phyloP scores from a whole-genome alignment of 2,888 invertebrate species.

The Petrolisthes manimaculis region DNA sequence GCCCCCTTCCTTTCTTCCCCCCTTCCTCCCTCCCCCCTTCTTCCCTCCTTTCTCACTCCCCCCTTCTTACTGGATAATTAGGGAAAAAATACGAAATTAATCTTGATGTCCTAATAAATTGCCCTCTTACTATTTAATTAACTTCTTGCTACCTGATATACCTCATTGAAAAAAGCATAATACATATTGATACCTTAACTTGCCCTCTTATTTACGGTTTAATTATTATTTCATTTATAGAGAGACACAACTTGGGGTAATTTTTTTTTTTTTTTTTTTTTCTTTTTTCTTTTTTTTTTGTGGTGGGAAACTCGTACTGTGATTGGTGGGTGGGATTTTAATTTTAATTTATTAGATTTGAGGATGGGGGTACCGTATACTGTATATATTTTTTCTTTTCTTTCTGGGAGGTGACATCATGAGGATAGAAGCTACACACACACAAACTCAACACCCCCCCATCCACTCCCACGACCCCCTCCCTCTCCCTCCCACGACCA shows the following conservation, averaged over 20 bases:
- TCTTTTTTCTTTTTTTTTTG: background rate
- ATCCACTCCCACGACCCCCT: background rate
- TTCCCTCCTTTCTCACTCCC: background rate
- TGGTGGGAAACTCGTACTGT: background rate
- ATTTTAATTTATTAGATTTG: background rate
- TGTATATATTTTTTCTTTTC: background rate
- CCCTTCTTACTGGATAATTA: background rate
- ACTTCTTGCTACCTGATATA: too few relatives aligned
- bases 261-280: background rate
- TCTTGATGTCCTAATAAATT: too few relatives aligned
- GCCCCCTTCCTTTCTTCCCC: background rate
- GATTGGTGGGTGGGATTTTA: background rate
- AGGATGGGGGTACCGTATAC: background rate
- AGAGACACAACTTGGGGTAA: too few relatives aligned
- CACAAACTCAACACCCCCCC: background rate
- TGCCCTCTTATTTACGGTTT: too few relatives aligned
- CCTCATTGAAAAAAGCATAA: too few relatives aligned
- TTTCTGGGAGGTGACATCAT: background rate
- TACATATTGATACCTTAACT: too few relatives aligned
- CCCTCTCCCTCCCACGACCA: background rate
- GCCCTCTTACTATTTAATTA: too few relatives aligned
- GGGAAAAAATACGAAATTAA: too few relatives aligned
- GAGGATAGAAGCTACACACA: background rate
- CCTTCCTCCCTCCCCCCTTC: background rate
- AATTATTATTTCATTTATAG: too few relatives aligned